These are phyloP conservation scores for Callocephalon fimbriatum DNA, from an alignment of 2,113 vertebrate genomes.

Conservation along the genomic window DNA sequence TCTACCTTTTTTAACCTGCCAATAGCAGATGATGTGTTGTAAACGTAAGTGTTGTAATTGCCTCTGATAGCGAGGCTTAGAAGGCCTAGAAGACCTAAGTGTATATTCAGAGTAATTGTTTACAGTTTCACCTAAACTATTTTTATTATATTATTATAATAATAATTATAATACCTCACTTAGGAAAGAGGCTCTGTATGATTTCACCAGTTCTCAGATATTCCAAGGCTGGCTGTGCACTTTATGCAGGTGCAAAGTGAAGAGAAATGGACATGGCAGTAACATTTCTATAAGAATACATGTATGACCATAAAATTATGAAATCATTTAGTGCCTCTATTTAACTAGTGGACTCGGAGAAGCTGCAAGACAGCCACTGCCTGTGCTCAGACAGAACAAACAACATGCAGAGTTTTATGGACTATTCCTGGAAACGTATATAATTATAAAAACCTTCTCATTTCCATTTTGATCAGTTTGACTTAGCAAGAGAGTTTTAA, in stretches of 20 bases:
- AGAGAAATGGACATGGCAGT: background rate
- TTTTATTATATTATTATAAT: background rate
- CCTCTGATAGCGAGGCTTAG: background rate
- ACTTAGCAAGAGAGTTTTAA: background rate
- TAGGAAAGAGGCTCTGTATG: background rate
- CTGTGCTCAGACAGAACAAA: background rate
- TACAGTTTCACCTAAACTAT: background rate
- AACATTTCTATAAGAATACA: background rate
- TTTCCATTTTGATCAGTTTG: background rate
- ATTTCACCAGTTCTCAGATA: background rate
- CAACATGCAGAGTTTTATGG: background rate
- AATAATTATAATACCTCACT: background rate
- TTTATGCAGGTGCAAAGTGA: background rate
- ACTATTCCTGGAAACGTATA: background rate
- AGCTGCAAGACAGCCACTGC: background rate
- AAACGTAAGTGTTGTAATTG: background rate
- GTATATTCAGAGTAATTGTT: background rate
- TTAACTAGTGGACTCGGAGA: background rate
- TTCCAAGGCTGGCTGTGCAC: background rate
- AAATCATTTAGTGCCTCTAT: background rate
- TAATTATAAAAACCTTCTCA: background rate
- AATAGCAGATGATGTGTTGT: background rate
- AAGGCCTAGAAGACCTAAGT: background rate
- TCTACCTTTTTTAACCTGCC: background rate
- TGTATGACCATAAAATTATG: background rate